phyloP scores from a whole-genome alignment of 2,113 vertebrate genomes.

The Cranoglanis bouderius region DNA sequence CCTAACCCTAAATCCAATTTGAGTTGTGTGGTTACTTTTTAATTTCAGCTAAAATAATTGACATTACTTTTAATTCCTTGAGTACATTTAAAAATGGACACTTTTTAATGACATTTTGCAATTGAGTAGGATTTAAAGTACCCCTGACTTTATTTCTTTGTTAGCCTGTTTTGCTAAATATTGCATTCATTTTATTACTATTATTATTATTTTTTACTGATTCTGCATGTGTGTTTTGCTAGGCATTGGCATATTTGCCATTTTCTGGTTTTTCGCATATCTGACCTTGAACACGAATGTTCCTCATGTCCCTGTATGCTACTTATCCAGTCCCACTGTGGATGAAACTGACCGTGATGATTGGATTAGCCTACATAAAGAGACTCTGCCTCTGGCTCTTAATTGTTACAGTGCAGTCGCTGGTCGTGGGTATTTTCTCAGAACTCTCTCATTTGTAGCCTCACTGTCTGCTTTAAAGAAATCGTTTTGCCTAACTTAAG shows the following conservation, averaged over 20 bases:
- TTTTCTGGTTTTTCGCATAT: neutral
- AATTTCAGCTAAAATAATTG: neutral
- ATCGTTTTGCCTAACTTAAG: neutral
- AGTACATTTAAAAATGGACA: neutral
- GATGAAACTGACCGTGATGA: neutral
- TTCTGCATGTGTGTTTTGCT: neutral
- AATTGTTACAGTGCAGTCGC: neutral
- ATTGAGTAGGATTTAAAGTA: neutral
- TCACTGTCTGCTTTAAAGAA: neutral
- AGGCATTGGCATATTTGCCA: neutral
- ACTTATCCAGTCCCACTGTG: neutral
- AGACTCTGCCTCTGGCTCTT: neutral
- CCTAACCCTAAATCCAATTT: neutral
- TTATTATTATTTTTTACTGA: neutral
- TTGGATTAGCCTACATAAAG: conserved; percentile 24
- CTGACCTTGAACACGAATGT: neutral
- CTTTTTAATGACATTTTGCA: neutral
- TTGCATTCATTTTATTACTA: neutral
- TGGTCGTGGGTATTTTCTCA: neutral
- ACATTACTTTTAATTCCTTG: neutral
- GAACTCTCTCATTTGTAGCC: neutral
- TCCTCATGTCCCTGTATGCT: neutral
- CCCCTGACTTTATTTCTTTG: neutral
- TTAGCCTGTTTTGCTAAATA: neutral
- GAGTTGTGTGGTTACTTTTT: neutral